Base-by-base conservation (phyloP, 2,888 invertebrate species). In the Hyposoter didymator region DNA sequence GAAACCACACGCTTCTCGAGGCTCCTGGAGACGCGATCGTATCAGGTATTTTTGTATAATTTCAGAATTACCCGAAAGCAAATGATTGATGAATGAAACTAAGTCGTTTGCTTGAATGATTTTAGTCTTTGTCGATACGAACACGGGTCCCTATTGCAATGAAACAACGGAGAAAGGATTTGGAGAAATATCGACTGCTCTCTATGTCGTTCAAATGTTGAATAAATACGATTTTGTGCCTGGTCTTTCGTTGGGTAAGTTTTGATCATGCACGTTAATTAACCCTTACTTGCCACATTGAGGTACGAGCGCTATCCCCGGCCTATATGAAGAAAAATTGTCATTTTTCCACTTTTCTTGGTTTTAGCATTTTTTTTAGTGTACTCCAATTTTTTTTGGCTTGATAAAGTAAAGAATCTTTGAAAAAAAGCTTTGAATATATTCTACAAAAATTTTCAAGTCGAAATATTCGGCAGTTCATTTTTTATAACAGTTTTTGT, bases 121-220 rank as follows among this genome's bases (percentile, higher is more conserved):
- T 75, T 49, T 28, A 94, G 94, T 92, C 22, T 92, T 94, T 69
- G 91, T 94, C 66, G 94, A 94, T 79, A 89, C 91, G 2, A 94
- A 94, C 87, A 88, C 91, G n/a, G 94, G 94, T 4, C 91, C 92
- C 0, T 91, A 94, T 62, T 94, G 94, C 86, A 93, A 94, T 49
- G 89, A 90, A 14, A 91, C 93, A 4, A 91, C 92, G 52, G 81
- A 89, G 14, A 91, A 91, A 69, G 94, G 94, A 22, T 90, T 93
- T 75, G 93, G 94, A 82, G 92, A 94, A 87, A 90, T 94, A 52
- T 92, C 94, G 7, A 93, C 94, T 19, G 93, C 94, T 2, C 90
- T 94, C 10, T 92, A 94, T 85, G 92, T 94, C 19, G 91, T 93
- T 19, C 91, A 92, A 83, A 91, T 92, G 59, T 89, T 95, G 74